Base-by-base conservation (phyloP, 2,888 invertebrate genomes). In the Strigamia crassipes region DNA sequence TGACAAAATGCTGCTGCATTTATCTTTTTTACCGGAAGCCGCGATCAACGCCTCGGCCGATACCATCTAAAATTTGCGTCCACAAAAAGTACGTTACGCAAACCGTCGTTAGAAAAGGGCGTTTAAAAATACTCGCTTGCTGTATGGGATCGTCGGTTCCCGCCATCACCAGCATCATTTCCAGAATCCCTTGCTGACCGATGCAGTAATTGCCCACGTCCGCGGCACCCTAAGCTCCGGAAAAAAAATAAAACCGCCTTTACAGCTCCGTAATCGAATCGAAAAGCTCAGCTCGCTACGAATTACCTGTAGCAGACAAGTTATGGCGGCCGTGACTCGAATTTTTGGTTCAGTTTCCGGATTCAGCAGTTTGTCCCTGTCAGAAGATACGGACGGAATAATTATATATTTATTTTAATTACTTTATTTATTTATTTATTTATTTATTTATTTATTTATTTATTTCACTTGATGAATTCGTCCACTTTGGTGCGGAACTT, bases 111-210 rank as follows among this genome's bases (percentile, higher is more conserved):
- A 27, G 27, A 27, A 27, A 27, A 1, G 27, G 1, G 27, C 27
- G 15, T 41, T 13, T 31, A 8, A 13, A 8, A 8, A 34, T 38
- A 31, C 84, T 82, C 84, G 90, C 90, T 87, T 90, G 91, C 87
- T 98, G 96, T 0, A 97, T 89, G 15, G 91, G 85, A 86, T 97
- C 95, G n/a, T 96, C 96, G 12, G 95, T 94, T 83, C 94, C 94
- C 1, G 99, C 99, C 96, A 99, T 97, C 8, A 95, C 95, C 41
- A 99, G 89, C 88, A 99, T 96, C 94, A 99, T 96, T 88, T 97
- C 95, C 85, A 98, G 90, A 83, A 99, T 94, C 41, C 96, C 96
- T 78, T 89, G 87, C 80, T 86, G 87, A 6, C 93, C 93, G 81
- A 96, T 91, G 84, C 89, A 88, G 83, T 87, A 86, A 82, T 97